Evolutionary conservation across 37 sponge, comb jelly and placozoan species (phyloP).

Genomic region (Diacarnus erythraeanus): DNA sequence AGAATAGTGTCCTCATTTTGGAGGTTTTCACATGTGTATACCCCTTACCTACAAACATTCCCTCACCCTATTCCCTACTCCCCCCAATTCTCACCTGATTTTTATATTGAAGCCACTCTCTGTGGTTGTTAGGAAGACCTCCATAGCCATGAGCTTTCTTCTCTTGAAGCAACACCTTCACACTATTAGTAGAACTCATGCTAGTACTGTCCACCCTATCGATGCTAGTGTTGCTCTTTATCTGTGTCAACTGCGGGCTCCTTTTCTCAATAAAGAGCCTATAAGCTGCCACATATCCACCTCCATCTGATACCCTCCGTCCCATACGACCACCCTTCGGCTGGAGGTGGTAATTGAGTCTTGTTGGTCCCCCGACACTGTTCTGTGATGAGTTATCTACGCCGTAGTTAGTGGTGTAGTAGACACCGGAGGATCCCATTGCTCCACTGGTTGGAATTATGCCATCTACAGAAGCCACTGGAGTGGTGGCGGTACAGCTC

Average conservation of each 20-base stretch:
- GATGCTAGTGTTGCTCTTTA: constrained; percentile 4
- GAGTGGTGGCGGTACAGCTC: neutral
- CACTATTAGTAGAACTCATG: constrained; percentile 14
- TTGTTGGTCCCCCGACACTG: constrained; percentile 11
- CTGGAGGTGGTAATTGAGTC: constrained; percentile 10
- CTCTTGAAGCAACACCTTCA: constrained; percentile 36
- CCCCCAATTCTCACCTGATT: constrained; percentile 12
- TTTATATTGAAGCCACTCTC: constrained; percentile 47
- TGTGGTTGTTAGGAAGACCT: neutral
- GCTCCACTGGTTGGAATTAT: neutral
- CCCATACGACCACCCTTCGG: constrained; percentile 15
- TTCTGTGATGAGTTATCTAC: constrained; percentile 25
- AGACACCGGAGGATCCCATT: neutral
- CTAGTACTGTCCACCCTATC: neutral
- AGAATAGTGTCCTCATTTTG: neutral
- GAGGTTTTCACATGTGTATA: too few species aligned
- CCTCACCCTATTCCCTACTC: neutral
- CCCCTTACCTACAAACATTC: neutral
- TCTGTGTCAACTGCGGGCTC: constrained; percentile 16
- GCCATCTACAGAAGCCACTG: neutral
- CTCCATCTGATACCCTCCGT: constrained; percentile 58
- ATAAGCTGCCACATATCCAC: constrained; percentile 38
- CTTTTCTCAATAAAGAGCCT: constrained; percentile 39
- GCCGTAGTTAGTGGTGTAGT: neutral
- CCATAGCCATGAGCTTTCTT: constrained; percentile 27